A percentile compares a stretch with the other conserved stretches of the same genome.
Evolutionary conservation across 2,113 vertebrate species (phyloP).

Genomic region (Phoenicopterus ruber): DNA sequence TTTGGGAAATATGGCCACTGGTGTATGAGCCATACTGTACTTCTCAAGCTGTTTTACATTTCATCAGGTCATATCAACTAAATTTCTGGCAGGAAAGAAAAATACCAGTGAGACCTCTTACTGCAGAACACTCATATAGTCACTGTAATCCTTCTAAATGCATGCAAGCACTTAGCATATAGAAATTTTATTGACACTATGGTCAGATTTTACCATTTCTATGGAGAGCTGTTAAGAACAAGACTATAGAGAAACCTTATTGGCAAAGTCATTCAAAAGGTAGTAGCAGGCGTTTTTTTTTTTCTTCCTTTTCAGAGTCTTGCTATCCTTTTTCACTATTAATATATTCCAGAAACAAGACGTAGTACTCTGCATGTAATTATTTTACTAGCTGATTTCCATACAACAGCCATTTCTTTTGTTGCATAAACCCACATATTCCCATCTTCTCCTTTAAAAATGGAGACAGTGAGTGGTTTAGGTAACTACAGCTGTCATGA

Average conservation of each 20-base stretch:
- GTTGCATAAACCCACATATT: not conserved
- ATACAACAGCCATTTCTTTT: not conserved
- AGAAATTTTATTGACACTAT: not conserved
- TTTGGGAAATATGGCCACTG: not conserved
- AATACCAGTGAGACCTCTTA: not conserved
- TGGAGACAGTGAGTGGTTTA: not conserved
- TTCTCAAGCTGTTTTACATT: not conserved
- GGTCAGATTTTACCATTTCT: not conserved
- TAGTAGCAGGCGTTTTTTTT: not conserved
- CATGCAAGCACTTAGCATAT: not conserved
- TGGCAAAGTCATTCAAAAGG: not conserved
- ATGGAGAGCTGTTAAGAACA: not conserved
- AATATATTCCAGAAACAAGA: slow-evolving; percentile 19
- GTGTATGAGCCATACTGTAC: not conserved
- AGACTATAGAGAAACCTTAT: not conserved
- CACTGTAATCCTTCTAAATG: not conserved
- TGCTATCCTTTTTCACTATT: not conserved
- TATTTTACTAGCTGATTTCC: not conserved
- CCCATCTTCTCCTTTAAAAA: slow-evolving; percentile 16
- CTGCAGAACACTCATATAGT: not conserved
- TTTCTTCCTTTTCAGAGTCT: not conserved
- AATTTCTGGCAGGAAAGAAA: not conserved
- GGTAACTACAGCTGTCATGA: slow-evolving; percentile 11
- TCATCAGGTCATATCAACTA: not conserved
- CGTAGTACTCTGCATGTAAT: not conserved